Conservation (phyloP, 35 echinoderm and acorn worm species). For the Stichopus chloronotus region DNA sequence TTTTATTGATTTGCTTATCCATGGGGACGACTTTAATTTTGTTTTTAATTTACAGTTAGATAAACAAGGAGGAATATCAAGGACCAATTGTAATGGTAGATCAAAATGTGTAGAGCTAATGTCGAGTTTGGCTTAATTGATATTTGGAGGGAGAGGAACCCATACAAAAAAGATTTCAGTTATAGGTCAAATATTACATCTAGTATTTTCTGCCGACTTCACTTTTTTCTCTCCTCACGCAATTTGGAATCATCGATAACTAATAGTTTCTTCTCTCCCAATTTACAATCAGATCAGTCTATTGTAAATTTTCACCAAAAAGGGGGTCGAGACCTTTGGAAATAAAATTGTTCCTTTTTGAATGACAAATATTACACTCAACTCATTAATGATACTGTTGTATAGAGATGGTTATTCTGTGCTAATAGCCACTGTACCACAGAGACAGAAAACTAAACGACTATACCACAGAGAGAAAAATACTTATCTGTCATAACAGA, state of each 20-base stretch:
- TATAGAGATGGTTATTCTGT: no score
- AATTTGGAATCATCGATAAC: not conserved
- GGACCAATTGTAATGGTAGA: slow-evolving; percentile 5
- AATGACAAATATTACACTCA: no score
- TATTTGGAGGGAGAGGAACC: slow-evolving; percentile 47
- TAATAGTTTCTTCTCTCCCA: slow-evolving; percentile 3
- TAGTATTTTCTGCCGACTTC: not conserved
- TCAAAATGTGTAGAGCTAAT: slow-evolving; percentile 38
- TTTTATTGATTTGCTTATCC: not conserved
- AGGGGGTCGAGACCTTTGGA: no score
- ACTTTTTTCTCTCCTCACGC: not conserved
- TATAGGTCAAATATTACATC: slow-evolving; percentile 43
- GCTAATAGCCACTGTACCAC: no score
- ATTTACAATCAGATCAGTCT: not conserved
- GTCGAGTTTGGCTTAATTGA: slow-evolving; percentile 41
- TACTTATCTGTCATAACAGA: no score
- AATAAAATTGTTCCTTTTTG: no score
- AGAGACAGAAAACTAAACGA: no score
- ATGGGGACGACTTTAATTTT: slow-evolving; percentile 2
- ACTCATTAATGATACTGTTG: no score
- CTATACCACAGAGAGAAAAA: no score
- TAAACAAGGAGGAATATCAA: slow-evolving; percentile 28
- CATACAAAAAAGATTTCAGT: slow-evolving; percentile 33
- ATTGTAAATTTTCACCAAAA: not conserved
- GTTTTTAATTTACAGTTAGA: slow-evolving; percentile 42